phyloP scores from a whole-genome alignment of 2,797 vertebrate genomes.

The Sebastes umbrosus region DNA sequence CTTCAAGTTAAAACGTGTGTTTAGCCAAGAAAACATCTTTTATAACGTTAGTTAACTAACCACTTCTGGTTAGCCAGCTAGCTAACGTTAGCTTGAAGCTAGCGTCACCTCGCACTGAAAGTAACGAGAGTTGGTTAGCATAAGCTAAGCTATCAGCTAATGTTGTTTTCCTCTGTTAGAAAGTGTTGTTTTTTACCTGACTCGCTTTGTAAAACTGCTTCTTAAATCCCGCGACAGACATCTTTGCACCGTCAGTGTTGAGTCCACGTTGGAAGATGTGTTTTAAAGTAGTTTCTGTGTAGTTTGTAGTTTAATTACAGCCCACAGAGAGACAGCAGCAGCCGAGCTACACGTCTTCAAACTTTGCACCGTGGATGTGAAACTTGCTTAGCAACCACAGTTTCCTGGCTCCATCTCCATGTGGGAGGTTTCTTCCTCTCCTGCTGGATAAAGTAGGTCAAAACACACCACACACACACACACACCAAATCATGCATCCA shows the following conservation, averaged over 20 bases:
- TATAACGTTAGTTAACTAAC: not conserved
- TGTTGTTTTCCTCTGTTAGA: not conserved
- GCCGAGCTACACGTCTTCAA: constrained; percentile 47
- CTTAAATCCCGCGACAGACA: constrained; percentile 95
- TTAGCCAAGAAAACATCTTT: fast-evolving
- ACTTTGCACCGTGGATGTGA: constrained; percentile 60
- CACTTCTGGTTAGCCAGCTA: not conserved
- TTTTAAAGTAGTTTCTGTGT: not conserved
- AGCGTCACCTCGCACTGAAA: not conserved
- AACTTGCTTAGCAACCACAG: constrained; percentile 69
- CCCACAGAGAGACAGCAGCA: not conserved
- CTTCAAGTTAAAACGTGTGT: not conserved
- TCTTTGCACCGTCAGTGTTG: constrained; percentile 71
- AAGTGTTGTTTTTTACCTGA: constrained; percentile 82
- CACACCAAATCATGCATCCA: not conserved
- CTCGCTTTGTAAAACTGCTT: constrained; percentile 98
- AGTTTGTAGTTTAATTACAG: not conserved
- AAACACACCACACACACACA: not conserved
- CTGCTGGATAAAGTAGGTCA: constrained; percentile 44
- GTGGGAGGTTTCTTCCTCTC: constrained; percentile 55
- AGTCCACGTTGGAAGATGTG: not conserved
- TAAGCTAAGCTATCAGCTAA: constrained; percentile 40
- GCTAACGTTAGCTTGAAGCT: not conserved
- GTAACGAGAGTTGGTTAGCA: constrained; percentile 12
- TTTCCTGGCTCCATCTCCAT: constrained; percentile 57